Conservation (phyloP, 2,113 vertebrate genomes). For the Phalacrocorax brasilianus region DNA sequence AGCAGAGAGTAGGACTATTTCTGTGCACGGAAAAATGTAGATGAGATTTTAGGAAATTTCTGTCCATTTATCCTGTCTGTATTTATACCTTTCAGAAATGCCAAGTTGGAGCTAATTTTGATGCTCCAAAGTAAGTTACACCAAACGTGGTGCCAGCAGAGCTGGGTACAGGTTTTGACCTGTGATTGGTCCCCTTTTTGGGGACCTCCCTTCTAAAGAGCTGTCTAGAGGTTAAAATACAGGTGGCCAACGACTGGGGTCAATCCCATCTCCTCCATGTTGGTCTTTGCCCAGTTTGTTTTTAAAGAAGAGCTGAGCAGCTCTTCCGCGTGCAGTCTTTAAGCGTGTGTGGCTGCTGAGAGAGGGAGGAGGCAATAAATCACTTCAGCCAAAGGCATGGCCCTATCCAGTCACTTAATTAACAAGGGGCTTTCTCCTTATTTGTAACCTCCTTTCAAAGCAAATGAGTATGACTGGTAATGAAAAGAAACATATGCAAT, state of each 20-base stretch:
- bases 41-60: background rate
- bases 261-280: background rate
- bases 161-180: background rate
- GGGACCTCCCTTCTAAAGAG: background rate
- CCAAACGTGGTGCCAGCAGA: fast-evolving
- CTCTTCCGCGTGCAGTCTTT: background rate
- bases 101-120: fast-evolving
- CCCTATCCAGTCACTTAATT: background rate
- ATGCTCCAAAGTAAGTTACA: background rate
- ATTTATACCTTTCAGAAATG: background rate
- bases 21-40: background rate
- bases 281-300: background rate
- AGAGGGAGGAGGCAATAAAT: constrained; percentile 19
- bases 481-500: background rate
- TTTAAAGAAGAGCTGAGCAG: background rate
- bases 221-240: background rate
- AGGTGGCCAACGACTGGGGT: background rate
- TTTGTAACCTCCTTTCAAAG: constrained; percentile 32
- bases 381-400: background rate
- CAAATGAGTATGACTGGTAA: background rate
- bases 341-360: background rate
- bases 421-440: constrained; percentile 21
- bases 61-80: background rate
- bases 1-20: background rate
- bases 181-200: background rate